These are phyloP conservation scores for Marasmarcha lunaedactyla DNA, from an alignment of 2,888 invertebrate species.

Conservation along the genomic window DNA sequence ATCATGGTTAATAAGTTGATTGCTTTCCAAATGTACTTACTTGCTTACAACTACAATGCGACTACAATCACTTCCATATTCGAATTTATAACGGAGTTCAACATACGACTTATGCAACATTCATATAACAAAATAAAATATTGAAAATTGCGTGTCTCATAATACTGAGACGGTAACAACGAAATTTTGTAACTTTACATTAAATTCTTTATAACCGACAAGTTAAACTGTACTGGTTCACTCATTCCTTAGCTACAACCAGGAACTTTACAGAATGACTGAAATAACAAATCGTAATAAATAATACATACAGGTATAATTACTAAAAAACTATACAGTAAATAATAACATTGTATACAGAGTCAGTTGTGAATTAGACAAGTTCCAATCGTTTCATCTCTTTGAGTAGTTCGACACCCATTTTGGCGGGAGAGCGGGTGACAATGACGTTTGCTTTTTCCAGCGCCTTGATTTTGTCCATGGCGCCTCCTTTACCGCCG, in stretches of 20 bases:
- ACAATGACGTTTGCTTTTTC: constrained; percentile 94
- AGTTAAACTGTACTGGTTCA: not conserved
- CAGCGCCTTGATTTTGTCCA: constrained; percentile 96
- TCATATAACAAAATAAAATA: too few species aligned
- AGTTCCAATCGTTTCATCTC: constrained; percentile 88
- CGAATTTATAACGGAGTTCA: not conserved
- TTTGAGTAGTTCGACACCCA: constrained; percentile 90
- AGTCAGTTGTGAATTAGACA: constrained; percentile 42
- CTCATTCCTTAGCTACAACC: not conserved
- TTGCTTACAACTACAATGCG: not conserved
- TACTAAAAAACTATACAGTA: constrained; percentile 47
- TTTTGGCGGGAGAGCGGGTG: constrained; percentile 94
- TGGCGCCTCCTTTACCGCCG: constrained; percentile 97
- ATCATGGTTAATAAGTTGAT: not conserved
- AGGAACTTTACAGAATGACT: constrained; percentile 9
- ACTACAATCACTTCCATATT: not conserved
- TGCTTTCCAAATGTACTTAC: not conserved
- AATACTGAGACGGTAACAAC: not conserved
- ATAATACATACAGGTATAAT: constrained; percentile 42
- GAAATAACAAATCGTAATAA: constrained; percentile 41
- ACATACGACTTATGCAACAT: too few species aligned
- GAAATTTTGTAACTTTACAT: not conserved
- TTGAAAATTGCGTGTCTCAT: too few species aligned
- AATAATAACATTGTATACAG: constrained; percentile 21
- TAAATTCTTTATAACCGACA: not conserved